Evolutionary conservation across 2,888 invertebrate genomes (phyloP), one percentile per base, ranked within the genome.

Genomic region (Pheosia tremula): DNA sequence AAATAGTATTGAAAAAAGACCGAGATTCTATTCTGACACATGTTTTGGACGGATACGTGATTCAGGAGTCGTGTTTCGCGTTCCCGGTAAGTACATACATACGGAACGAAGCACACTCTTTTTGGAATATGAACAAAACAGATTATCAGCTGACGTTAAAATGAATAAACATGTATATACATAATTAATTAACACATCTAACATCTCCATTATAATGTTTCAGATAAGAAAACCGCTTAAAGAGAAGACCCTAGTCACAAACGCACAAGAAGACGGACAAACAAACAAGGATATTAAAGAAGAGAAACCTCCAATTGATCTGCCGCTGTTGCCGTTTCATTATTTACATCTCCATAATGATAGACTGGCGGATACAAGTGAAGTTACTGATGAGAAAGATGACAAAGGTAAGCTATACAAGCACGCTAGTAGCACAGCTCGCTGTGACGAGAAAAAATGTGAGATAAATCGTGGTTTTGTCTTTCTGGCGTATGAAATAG

Each of bases 11-110:
- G 3, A 74, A 74, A 69, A 68, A 80, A 71, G 58, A 82, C 71
- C 69, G 81, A 82, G 61, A 86, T 74, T 63, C 76, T 84, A 65
- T 72, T 38, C 55, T 93, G 1, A 93, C 93, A 0, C 93, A 93
- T 58, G 93, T 93, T 2, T 72, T 93, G 8, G 93, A 93, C 59
- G 93, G 93, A 38, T 89, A 87, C 62, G 91, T 93, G 2, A 93
- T 93, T 63, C 93, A 93, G 67, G 93, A 93, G 67, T 93, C 93
- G 0, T 93, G 90, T 71, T 79, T 89, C 3, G 91, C 93, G 8
- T 93, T 93, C 69, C 87, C 91, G 52, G 93, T 93, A 80, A 89
- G 92, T 89, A 75, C 61, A 43, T 4, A n/a, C n/a, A 39, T 39
- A 5, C 39, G 5, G 5, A 39, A 39, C 6, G 39, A 39, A 6